These are phyloP conservation scores for Manis crassicaudata DNA, from an alignment of 2,797 vertebrate genomes.

Conservation along the genomic window DNA sequence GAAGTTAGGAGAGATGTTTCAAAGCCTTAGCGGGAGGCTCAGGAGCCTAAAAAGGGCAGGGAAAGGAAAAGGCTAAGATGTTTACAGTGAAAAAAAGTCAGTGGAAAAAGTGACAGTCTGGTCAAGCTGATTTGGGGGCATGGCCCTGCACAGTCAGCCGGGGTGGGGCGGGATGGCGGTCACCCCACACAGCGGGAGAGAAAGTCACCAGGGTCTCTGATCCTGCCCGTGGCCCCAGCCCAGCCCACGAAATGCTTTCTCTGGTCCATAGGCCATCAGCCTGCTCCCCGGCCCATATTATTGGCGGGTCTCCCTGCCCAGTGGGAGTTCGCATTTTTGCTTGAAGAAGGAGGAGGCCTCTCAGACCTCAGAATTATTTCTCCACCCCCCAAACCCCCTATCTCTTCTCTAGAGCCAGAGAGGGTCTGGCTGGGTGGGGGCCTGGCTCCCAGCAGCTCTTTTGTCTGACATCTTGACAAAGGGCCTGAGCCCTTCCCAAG, in stretches of 20 bases:
- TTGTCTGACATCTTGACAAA: slow-evolving; percentile 68
- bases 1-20: slow-evolving; percentile 43
- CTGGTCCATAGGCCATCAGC: fast-evolving
- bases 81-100: slow-evolving; percentile 72
- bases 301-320: neutral
- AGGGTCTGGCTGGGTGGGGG: neutral
- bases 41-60: slow-evolving; percentile 66
- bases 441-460: neutral
- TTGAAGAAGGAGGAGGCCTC: neutral
- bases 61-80: slow-evolving; percentile 74
- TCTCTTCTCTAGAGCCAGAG: neutral
- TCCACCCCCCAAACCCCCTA: neutral
- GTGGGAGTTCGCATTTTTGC: neutral
- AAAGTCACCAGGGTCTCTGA: neutral
- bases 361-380: neutral
- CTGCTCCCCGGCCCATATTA: too few species aligned
- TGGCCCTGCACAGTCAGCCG: slow-evolving; percentile 2
- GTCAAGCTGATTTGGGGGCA: slow-evolving; percentile 59
- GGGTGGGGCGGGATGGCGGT: neutral
- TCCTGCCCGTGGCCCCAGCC: neutral
- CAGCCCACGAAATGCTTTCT: neutral
- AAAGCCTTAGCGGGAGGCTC: slow-evolving; percentile 56
- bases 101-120: slow-evolving; percentile 76
- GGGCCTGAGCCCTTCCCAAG: slow-evolving; percentile 62
- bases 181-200: neutral